phyloP scores from a whole-genome alignment of 2,113 vertebrate species.

The Chamaea fasciata region DNA sequence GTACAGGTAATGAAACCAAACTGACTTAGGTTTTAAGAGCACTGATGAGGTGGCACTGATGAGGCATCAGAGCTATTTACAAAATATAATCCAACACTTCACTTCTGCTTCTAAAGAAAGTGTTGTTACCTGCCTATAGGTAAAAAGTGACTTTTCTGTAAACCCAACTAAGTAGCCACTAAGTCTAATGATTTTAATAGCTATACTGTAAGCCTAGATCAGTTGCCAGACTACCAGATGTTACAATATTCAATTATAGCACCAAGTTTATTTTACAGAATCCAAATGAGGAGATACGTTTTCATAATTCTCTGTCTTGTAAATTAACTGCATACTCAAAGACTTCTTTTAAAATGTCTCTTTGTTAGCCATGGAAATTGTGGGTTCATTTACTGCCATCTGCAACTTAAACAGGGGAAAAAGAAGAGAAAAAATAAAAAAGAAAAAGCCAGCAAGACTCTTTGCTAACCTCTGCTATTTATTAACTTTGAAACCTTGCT shows the following conservation, averaged over 20 bases:
- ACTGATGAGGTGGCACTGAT: not conserved
- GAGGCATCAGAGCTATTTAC: not conserved
- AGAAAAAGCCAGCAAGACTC: not conserved
- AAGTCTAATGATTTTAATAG: not conserved
- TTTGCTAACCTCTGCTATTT: not conserved
- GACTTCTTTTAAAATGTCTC: not conserved
- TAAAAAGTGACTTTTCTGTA: not conserved
- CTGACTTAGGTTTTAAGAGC: not conserved
- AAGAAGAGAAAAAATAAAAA: not conserved
- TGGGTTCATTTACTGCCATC: not conserved
- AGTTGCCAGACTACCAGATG: not conserved
- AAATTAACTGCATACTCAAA: not conserved
- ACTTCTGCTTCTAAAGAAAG: not conserved
- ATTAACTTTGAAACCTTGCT: not conserved
- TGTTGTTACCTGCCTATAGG: not conserved
- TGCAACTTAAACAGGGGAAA: not conserved
- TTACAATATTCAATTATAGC: not conserved
- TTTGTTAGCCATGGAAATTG: not conserved
- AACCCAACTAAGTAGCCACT: not conserved
- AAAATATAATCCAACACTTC: not conserved
- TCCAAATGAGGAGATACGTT: not conserved
- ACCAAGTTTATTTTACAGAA: not conserved
- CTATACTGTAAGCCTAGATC: not conserved
- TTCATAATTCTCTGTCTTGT: not conserved
- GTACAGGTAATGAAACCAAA: not conserved